Percentiles rank a stretch among this genome's conserved stretches.
These are phyloP conservation scores for Alethe castanea DNA, from an alignment of 2,113 vertebrate species.

Conservation along the genomic window DNA sequence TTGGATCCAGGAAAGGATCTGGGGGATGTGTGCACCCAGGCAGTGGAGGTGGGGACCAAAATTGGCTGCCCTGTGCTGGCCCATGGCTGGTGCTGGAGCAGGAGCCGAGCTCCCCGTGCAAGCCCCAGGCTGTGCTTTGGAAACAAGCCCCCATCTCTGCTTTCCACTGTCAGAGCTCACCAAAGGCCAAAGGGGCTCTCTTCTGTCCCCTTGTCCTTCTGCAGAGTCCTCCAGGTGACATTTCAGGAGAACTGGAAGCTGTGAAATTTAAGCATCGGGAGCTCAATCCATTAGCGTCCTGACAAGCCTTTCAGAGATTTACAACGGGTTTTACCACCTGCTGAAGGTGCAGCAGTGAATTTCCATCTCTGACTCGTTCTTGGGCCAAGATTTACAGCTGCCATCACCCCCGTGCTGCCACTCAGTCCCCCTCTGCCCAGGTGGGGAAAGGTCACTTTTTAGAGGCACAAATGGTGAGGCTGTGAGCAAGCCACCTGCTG, in stretches of 20 bases:
- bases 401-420: constrained; percentile 24
- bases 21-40: background rate
- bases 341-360: constrained; percentile 34
- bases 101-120: fast-evolving
- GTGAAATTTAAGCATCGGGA: constrained; percentile 18
- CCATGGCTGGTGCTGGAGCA: background rate
- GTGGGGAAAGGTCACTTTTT: constrained; percentile 32
- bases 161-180: background rate
- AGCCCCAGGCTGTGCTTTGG: background rate
- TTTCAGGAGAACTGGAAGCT: constrained; percentile 2
- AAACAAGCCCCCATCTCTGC: background rate
- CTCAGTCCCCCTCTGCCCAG: background rate
- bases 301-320: constrained; percentile 46
- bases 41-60: background rate
- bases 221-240: constrained; percentile 37
- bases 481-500: background rate
- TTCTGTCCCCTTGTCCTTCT: background rate
- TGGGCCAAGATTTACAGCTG: constrained; percentile 40
- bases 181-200: background rate
- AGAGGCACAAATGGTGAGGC: background rate
- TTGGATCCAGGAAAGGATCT: background rate
- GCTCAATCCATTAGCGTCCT: constrained; percentile 43
- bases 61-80: fast-evolving
- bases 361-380: constrained; percentile 16
- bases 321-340: constrained; percentile 49